Percentiles rank a stretch among this genome's conserved stretches.
Conservation (phyloP, 2,888 invertebrate species). For the Hydroisotoma schaefferi region DNA sequence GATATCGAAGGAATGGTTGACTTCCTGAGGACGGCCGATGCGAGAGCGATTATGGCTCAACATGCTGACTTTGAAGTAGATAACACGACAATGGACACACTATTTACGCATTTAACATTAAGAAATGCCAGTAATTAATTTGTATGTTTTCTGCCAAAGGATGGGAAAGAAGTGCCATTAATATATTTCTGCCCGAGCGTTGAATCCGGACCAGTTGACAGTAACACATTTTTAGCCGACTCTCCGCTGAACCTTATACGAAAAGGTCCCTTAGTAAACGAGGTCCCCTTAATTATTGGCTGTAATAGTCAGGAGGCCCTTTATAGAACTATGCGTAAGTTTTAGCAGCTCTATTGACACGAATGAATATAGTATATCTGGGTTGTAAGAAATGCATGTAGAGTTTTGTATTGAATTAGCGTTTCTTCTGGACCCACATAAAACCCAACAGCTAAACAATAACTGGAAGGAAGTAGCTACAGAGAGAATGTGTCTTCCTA, state of each 20-base stretch:
- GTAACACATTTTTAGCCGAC: conserved; percentile 26
- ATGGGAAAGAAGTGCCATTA: conserved; percentile 13
- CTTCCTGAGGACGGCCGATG: conserved; percentile 24
- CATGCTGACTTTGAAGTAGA: conserved; percentile 22
- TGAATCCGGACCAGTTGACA: conserved; percentile 20
- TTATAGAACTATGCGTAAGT: conserved; percentile 33
- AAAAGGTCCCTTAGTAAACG: conserved; percentile 25
- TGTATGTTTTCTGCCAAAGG: conserved; percentile 4
- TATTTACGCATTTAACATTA: too few relatives aligned
- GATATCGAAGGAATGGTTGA: conserved; percentile 23
- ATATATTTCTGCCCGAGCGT: conserved; percentile 36
- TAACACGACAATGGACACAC: too few relatives aligned
- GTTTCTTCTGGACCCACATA: conserved; percentile 23
- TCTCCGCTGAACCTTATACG: conserved; percentile 21
- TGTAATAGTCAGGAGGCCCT: conserved; percentile 33
- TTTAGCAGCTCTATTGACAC: background rate
- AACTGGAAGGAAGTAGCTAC: conserved; percentile 33
- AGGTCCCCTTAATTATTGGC: conserved; percentile 39
- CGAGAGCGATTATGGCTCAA: conserved; percentile 28
- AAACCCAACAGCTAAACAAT: conserved; percentile 24
- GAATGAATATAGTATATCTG: background rate
- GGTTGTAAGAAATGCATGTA: background rate
- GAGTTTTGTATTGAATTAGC: conserved; percentile 15
- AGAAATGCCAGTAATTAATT: too few relatives aligned
- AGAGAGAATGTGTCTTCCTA: conserved; percentile 19